Evolutionary conservation across 2,797 vertebrate genomes (phyloP).

Genomic region (Kryptolebias ocellatus): DNA sequence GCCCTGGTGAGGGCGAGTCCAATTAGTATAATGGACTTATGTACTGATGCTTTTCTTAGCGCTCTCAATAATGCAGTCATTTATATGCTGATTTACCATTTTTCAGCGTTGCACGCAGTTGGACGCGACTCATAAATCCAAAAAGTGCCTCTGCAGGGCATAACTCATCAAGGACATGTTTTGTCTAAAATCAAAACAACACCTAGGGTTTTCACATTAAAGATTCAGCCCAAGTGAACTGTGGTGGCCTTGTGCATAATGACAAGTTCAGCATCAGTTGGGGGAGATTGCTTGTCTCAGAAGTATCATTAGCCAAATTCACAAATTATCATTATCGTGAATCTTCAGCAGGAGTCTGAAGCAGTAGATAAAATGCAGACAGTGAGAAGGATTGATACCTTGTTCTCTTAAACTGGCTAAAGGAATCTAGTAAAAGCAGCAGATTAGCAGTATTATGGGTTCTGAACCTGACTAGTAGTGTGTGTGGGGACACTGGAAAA

Average conservation of each 20-base stretch:
- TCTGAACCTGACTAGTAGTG: conserved; percentile 29
- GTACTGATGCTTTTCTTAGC: conserved; percentile 72
- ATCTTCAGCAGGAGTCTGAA: conserved; percentile 51
- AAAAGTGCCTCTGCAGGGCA: conserved; percentile 46
- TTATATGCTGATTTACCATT: conserved; percentile 81
- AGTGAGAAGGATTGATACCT: conserved; percentile 53
- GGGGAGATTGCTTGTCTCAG: conserved; percentile 64
- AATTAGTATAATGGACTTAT: conserved; percentile 84
- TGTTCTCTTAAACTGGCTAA: conserved; percentile 48
- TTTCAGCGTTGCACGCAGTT: conserved; percentile 65
- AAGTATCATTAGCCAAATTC: conserved; percentile 71
- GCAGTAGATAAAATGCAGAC: conserved; percentile 48
- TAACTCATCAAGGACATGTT: conserved; percentile 71
- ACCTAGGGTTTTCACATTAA: conserved; percentile 70
- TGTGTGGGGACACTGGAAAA: conserved; percentile 28
- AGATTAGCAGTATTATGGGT: conserved; percentile 39
- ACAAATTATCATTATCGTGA: conserved; percentile 64
- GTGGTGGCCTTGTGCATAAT: conserved; percentile 57
- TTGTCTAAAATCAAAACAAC: conserved; percentile 72
- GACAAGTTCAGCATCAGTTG: conserved; percentile 49
- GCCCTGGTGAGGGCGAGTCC: conserved; percentile 62
- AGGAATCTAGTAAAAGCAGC: conserved; percentile 35
- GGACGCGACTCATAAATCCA: conserved; percentile 68
- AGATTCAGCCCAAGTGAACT: conserved; percentile 51
- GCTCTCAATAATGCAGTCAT: conserved; percentile 71